phyloP scores from a whole-genome alignment of 2,113 vertebrate species.

The Hippocampus guttulatus region DNA sequence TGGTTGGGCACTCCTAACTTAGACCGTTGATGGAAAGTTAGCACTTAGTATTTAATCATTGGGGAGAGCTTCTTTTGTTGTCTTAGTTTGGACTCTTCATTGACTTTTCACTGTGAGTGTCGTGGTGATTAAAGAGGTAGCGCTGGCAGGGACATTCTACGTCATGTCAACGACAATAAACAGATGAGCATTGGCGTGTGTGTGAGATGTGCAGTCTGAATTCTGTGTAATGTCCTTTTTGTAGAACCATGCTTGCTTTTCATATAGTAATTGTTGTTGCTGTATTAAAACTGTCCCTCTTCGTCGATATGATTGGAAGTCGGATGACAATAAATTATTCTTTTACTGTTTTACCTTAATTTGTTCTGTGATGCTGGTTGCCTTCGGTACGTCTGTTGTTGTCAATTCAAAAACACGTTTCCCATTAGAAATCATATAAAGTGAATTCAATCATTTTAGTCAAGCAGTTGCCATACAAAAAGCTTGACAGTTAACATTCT shows the following conservation, averaged over 20 bases:
- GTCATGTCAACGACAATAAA: constrained; percentile 46
- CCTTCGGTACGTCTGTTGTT: neutral
- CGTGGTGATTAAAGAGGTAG: constrained; percentile 45
- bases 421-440: neutral
- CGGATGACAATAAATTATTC: constrained; percentile 34
- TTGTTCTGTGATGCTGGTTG: neutral
- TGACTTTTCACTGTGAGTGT: constrained; percentile 35
- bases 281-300: constrained; percentile 6
- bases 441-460: neutral
- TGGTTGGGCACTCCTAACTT: neutral
- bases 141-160: constrained; percentile 37
- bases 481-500: neutral
- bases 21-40: constrained; percentile 24
- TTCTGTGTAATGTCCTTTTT: constrained; percentile 34
- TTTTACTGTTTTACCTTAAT: constrained; percentile 30
- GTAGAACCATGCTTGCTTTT: constrained; percentile 1
- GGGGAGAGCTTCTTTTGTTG: constrained; percentile 18
- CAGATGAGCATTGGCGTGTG: constrained; percentile 38
- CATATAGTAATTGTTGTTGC: constrained; percentile 14
- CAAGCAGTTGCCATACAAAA: neutral
- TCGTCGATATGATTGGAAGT: constrained; percentile 2
- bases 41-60: constrained; percentile 43
- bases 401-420: neutral
- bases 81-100: constrained; percentile 16
- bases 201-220: constrained; percentile 48